Conservation (phyloP, 2,113 vertebrate genomes). For the Eublepharis macularius region DNA sequence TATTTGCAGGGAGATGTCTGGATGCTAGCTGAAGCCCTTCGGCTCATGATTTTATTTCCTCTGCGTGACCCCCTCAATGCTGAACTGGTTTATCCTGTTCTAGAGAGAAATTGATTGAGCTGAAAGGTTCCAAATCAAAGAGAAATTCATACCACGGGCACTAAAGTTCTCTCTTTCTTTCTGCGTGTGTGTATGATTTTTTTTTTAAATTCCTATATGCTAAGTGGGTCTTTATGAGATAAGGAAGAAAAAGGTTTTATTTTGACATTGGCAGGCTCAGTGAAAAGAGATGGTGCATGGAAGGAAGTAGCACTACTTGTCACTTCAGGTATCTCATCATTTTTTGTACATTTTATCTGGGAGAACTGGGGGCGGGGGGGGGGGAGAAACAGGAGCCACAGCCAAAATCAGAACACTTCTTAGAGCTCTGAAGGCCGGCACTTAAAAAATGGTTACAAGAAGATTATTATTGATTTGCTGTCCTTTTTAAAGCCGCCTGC, state of each 20-base stretch:
- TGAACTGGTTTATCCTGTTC: not conserved
- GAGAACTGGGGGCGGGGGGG: not conserved
- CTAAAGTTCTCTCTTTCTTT: too few species aligned
- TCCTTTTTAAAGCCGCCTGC: not conserved
- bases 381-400: not conserved
- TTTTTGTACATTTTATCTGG: not conserved
- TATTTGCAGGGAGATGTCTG: not conserved
- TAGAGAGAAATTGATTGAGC: not conserved
- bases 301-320: not conserved
- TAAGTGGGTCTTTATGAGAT: not conserved
- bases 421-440: not conserved
- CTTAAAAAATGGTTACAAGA: not conserved
- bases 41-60: not conserved
- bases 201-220: not conserved
- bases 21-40: too few species aligned
- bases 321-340: not conserved
- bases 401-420: not conserved
- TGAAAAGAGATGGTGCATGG: not conserved
- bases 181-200: too few species aligned
- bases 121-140: not conserved
- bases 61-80: not conserved
- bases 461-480: conserved; percentile 3
- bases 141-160: not conserved
- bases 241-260: not conserved
- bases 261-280: not conserved